Percentiles rank a stretch among this genome's conserved stretches.
These are phyloP conservation scores for Gadopsis bispinosus DNA, from an alignment of 2,797 vertebrate genomes.

Conservation along the genomic window DNA sequence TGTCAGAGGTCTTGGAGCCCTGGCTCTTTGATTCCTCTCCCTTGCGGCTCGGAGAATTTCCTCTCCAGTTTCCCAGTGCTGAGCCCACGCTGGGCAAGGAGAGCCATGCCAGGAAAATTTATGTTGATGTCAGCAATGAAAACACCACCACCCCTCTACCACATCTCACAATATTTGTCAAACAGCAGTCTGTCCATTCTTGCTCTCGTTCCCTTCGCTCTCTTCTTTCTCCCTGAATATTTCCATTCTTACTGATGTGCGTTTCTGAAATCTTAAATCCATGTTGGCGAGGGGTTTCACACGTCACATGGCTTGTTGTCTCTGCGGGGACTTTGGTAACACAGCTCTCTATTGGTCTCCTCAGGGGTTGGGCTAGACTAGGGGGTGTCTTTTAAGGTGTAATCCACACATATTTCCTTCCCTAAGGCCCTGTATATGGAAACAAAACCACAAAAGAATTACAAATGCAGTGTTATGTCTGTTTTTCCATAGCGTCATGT, in stretches of 20 bases:
- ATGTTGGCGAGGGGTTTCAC: conserved; percentile 76
- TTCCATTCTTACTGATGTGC: conserved; percentile 69
- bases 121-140: conserved; percentile 88
- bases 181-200: conserved; percentile 85
- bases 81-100: conserved; percentile 82
- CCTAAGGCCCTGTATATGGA: conserved; percentile 58
- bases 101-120: conserved; percentile 85
- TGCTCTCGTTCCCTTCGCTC: conserved; percentile 66
- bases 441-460: conserved; percentile 67
- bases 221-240: conserved; percentile 70
- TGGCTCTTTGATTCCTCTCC: conserved; percentile 84
- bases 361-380: conserved; percentile 67
- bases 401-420: conserved; percentile 70
- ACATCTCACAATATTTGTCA: conserved; percentile 88
- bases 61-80: conserved; percentile 83
- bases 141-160: conserved; percentile 80
- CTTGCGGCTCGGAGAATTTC: conserved; percentile 81
- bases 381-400: conserved; percentile 76
- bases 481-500: conserved; percentile 3
- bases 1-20: conserved; percentile 82
- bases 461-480: conserved; percentile 47
- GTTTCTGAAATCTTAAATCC: conserved; percentile 72
- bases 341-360: conserved; percentile 66
- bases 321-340: conserved; percentile 78
- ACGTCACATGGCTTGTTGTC: conserved; percentile 82